Percentiles rank a stretch among this genome's conserved stretches.
These are phyloP conservation scores for Trachops cirrhosus DNA, from an alignment of 2,797 vertebrate genomes.

Conservation along the genomic window DNA sequence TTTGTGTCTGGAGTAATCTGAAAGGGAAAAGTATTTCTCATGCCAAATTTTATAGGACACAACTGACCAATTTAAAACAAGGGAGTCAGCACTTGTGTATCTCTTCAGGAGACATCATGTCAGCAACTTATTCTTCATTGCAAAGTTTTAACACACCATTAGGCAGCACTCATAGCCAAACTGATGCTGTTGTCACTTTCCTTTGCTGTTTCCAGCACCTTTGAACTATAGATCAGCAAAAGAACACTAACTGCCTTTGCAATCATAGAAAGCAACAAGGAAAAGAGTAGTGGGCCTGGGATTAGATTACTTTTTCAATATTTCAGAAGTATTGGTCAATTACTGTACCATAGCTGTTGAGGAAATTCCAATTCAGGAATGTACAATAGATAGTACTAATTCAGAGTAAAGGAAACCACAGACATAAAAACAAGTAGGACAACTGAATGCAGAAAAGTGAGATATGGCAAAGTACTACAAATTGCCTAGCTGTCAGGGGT, in stretches of 20 bases:
- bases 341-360: neutral
- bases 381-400: neutral
- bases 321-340: neutral
- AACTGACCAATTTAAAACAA: constrained; percentile 63
- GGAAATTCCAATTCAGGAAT: neutral
- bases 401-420: neutral
- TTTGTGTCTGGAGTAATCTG: constrained; percentile 38
- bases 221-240: constrained; percentile 29
- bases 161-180: neutral
- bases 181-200: constrained; percentile 25
- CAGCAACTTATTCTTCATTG: constrained; percentile 42
- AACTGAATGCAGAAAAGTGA: neutral
- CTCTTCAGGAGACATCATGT: constrained; percentile 48
- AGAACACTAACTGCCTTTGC: neutral
- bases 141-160: constrained; percentile 58
- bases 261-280: neutral
- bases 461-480: neutral
- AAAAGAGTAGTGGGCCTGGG: neutral
- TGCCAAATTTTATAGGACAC: constrained; percentile 58
- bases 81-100: constrained; percentile 57
- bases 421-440: neutral
- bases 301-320: neutral
- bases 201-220: constrained; percentile 28
- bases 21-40: constrained; percentile 58
- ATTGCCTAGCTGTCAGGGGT: neutral